A percentile compares a stretch with the other conserved stretches of the same genome.
Evolutionary conservation across 1,140 invertebrate species (phyloP).

Genomic region (Drosophila varians): DNA sequence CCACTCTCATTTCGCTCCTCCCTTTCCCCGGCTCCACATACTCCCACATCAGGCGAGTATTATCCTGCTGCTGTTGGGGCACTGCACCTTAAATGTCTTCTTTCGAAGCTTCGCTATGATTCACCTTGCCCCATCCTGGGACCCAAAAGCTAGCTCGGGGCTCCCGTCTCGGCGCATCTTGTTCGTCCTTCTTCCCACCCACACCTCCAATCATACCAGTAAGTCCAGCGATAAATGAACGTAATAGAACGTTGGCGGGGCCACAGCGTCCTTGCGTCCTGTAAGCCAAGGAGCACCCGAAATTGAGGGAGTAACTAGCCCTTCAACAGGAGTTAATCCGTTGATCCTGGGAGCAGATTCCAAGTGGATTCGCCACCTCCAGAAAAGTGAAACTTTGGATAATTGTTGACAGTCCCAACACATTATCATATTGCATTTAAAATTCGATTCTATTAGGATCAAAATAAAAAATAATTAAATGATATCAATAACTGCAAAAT

Average conservation of each 20-base stretch:
- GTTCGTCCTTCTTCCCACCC: background rate
- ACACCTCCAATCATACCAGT: background rate
- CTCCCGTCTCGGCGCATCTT: background rate
- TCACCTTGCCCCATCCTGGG: constrained; percentile 23
- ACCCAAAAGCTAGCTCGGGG: background rate
- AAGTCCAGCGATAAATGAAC: background rate
- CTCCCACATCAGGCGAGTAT: constrained; percentile 9
- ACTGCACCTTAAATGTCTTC: constrained; percentile 47
- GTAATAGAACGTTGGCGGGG: background rate
- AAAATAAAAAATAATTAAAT: too few relatives aligned
- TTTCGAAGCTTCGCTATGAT: constrained; percentile 55
- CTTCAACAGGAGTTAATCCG: too few relatives aligned
- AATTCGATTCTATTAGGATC: too few relatives aligned
- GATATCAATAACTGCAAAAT: too few relatives aligned
- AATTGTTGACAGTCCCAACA: too few relatives aligned
- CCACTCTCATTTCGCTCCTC: background rate
- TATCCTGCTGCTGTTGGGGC: constrained; percentile 31
- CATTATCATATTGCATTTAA: too few relatives aligned
- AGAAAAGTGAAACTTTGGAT: background rate
- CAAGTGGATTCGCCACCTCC: background rate
- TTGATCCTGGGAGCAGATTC: background rate
- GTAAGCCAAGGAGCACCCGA: background rate
- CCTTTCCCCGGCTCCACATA: too few relatives aligned
- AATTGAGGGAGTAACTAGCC: background rate
- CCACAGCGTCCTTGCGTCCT: background rate